Evolutionary conservation across 2,113 vertebrate species (phyloP).

Genomic region (Clarias magur): DNA sequence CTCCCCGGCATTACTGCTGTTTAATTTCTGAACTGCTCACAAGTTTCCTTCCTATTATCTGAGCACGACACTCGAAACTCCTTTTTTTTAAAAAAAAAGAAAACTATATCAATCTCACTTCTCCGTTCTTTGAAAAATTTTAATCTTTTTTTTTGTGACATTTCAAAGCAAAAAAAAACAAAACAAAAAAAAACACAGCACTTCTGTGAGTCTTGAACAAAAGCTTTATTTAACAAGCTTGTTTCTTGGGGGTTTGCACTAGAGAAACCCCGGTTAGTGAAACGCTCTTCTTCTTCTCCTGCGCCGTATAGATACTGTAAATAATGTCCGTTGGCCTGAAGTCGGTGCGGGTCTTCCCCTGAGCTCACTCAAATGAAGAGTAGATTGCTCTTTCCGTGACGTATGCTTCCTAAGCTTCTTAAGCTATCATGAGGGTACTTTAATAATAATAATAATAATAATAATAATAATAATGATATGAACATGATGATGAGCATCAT

Average conservation of each 20-base stretch:
- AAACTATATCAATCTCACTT: conserved; percentile 30
- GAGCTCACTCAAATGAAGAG: conserved; percentile 25
- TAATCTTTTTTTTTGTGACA: background rate
- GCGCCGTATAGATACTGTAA: conserved; percentile 49
- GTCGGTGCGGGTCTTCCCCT: conserved; percentile 30
- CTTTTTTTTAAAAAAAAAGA: background rate
- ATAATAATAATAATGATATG: background rate
- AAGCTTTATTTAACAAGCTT: conserved; percentile 1
- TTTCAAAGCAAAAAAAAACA: conserved; percentile 8
- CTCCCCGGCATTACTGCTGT: conserved; percentile 65
- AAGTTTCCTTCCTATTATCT: conserved; percentile 79
- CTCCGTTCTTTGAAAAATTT: conserved; percentile 32
- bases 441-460: background rate
- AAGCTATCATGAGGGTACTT: conserved; percentile 34
- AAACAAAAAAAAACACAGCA: background rate
- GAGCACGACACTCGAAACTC: conserved; percentile 44
- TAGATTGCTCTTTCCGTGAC: conserved; percentile 34
- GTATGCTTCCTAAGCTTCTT: conserved; percentile 13
- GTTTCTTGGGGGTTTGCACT: conserved; percentile 8
- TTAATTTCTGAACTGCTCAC: conserved; percentile 77
- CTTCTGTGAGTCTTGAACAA: conserved; percentile 14
- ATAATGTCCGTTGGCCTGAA: conserved; percentile 19
- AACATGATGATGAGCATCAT: background rate
- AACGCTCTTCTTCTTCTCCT: conserved; percentile 49
- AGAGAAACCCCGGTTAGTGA: conserved; percentile 37